Evolutionary conservation across 2,888 invertebrate genomes (phyloP).

Genomic region (Polietes domitor): DNA sequence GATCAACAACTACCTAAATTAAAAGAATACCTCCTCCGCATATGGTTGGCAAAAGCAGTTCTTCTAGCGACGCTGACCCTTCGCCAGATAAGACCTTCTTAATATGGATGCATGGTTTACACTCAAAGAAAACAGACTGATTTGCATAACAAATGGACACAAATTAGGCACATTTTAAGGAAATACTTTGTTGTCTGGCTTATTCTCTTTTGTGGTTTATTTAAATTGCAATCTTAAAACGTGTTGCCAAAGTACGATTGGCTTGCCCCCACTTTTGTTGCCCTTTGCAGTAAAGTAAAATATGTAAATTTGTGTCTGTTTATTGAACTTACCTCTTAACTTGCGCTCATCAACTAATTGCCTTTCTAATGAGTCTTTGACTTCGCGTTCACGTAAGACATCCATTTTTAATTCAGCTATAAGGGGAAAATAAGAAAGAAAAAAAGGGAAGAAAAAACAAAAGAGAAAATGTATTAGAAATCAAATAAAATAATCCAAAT

Average conservation of each 20-base stretch:
- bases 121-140: conserved; percentile 14
- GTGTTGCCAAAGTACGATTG: conserved; percentile 40
- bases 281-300: no score
- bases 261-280: neutral
- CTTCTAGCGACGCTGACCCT: no score
- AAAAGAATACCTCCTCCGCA: no score
- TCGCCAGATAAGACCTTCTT: no score
- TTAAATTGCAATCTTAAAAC: conserved; percentile 43
- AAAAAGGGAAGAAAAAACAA: conserved; percentile 43
- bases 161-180: neutral
- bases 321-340: conserved; percentile 90
- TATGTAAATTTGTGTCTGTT: conserved; percentile 18
- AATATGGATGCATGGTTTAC: no score
- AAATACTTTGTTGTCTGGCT: neutral
- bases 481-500: no score
- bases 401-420: conserved; percentile 98
- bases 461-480: conserved; percentile 53
- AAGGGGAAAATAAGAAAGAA: conserved; percentile 36
- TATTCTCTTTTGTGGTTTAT: neutral
- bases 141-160: neutral
- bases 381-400: conserved; percentile 94
- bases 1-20: no score
- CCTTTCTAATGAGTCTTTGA: conserved; percentile 95
- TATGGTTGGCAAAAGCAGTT: no score
- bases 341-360: conserved; percentile 97